phyloP scores from a whole-genome alignment of 2,888 invertebrate genomes.

The Sialis lutaria region DNA sequence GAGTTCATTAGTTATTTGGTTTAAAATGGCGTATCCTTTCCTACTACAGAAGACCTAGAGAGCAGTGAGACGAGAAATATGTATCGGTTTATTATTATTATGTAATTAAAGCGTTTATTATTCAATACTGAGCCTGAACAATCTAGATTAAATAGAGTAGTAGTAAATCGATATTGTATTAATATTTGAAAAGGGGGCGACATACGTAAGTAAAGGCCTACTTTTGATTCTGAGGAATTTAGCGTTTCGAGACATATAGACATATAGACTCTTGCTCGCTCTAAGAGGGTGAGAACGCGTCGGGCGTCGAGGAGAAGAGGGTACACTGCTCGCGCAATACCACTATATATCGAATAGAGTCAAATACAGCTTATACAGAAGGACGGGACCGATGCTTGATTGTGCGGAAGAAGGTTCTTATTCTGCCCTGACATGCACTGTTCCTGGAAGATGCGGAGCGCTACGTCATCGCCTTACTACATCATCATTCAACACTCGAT shows the following conservation, averaged over 20 bases:
- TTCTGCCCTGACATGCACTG: too few species aligned
- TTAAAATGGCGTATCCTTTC: constrained; percentile 11
- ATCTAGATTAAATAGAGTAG: constrained; percentile 2
- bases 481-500: constrained; percentile 7
- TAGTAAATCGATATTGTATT: constrained; percentile 2
- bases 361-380: too few species aligned
- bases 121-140: constrained; percentile 1
- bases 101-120: constrained; percentile 10
- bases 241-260: constrained; percentile 6
- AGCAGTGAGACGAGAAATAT: constrained; percentile 11
- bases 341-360: too few species aligned
- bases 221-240: constrained; percentile 9
- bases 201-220: constrained; percentile 9
- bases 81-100: constrained; percentile 8
- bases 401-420: too few species aligned
- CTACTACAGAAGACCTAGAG: constrained; percentile 7
- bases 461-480: constrained; percentile 1
- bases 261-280: too few species aligned
- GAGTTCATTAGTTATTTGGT: constrained; percentile 2
- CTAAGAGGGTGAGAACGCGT: too few species aligned
- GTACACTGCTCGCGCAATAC: too few species aligned
- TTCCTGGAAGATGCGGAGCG: neutral
- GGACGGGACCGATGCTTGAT: too few species aligned
- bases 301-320: too few species aligned
- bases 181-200: constrained; percentile 2